These are phyloP conservation scores for Bungarus multicinctus DNA, from an alignment of 2,113 vertebrate genomes.

Conservation along the genomic window DNA sequence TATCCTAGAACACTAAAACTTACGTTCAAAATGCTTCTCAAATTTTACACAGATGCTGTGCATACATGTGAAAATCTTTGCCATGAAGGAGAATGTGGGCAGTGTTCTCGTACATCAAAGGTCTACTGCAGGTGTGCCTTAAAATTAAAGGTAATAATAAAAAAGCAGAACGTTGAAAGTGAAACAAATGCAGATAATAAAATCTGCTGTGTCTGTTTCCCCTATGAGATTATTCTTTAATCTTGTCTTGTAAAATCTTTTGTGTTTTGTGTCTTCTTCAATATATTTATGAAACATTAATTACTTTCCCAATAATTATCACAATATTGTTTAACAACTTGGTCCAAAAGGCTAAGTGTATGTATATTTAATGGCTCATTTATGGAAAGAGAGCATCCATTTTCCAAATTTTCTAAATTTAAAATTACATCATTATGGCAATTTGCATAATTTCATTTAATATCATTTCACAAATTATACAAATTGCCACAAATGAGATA, in stretches of 20 bases:
- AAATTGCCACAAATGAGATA: neutral
- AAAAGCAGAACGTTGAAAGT: slow-evolving; percentile 4
- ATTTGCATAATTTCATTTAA: neutral
- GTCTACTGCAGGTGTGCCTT: slow-evolving; percentile 91
- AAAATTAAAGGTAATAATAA: slow-evolving; percentile 83
- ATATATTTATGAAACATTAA: neutral
- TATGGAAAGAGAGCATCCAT: neutral
- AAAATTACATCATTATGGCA: neutral
- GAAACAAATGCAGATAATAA: neutral
- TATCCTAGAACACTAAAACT: too few species aligned
- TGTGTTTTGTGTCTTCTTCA: neutral
- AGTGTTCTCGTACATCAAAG: slow-evolving; percentile 88
- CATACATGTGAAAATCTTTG: slow-evolving; percentile 93
- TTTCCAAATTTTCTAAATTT: neutral
- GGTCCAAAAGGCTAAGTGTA: neutral
- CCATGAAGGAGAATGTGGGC: slow-evolving; percentile 90
- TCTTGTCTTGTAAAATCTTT: neutral
- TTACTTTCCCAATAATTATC: neutral
- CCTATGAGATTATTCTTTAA: neutral
- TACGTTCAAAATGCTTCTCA: slow-evolving; percentile 22
- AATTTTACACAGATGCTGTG: slow-evolving; percentile 75
- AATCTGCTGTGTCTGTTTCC: neutral
- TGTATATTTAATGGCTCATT: neutral
- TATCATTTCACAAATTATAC: neutral
- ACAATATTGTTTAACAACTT: neutral